Evolutionary conservation across 2,113 vertebrate genomes (phyloP).

Genomic region (Monopterus albus): DNA sequence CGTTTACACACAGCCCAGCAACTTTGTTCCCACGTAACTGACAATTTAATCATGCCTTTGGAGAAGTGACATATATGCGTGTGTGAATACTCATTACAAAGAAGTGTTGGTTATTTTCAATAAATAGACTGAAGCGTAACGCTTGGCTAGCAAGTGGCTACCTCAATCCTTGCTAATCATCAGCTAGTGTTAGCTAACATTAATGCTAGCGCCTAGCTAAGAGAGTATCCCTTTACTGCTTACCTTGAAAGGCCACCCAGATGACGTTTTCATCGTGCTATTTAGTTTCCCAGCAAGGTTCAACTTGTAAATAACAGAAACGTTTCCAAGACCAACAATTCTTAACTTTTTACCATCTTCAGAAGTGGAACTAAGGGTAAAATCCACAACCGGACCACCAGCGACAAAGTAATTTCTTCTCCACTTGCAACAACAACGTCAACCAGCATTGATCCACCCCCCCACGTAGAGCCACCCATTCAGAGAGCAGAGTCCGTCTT

Average conservation of each 20-base stretch:
- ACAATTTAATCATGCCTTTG: fast-evolving
- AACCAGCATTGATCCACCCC: slow-evolving; percentile 70
- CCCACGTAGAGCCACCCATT: slow-evolving; percentile 64
- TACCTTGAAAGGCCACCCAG: slow-evolving; percentile 78
- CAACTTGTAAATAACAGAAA: not conserved
- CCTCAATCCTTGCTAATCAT: slow-evolving; percentile 71
- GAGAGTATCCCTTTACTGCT: slow-evolving; percentile 72
- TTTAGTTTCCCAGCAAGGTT: slow-evolving; percentile 29
- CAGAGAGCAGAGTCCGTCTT: fast-evolving
- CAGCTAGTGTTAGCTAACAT: slow-evolving; percentile 64
- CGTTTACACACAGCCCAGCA: slow-evolving; percentile 22
- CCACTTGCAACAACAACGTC: slow-evolving; percentile 87
- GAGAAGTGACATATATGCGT: not conserved
- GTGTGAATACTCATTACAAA: not conserved
- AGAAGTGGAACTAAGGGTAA: slow-evolving; percentile 19
- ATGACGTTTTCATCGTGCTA: slow-evolving; percentile 69
- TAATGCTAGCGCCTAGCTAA: slow-evolving; percentile 54
- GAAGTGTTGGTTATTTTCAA: not conserved
- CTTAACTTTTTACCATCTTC: slow-evolving; percentile 64
- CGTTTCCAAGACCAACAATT: not conserved
- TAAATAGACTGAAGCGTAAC: slow-evolving; percentile 1
- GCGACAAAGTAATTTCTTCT: slow-evolving; percentile 83
- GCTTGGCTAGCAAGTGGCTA: slow-evolving; percentile 66
- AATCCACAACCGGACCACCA: slow-evolving; percentile 65
- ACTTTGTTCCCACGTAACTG: slow-evolving; percentile 22